Percentiles rank a stretch among this genome's conserved stretches.
Conservation (phyloP, 2,888 invertebrate species). For the Dolichomitus sp. region DNA sequence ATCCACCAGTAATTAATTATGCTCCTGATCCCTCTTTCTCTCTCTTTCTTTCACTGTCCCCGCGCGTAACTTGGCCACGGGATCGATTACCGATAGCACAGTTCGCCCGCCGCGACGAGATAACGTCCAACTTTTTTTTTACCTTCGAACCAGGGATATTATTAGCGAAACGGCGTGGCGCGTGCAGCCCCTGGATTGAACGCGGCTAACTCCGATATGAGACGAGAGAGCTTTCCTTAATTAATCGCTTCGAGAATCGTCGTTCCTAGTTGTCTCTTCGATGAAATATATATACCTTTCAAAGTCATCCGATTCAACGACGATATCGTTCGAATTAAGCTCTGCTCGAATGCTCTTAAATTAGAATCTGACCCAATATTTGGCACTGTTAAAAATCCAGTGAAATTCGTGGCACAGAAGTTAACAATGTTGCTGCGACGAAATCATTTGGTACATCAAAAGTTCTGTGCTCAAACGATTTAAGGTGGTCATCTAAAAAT, state of each 20-base stretch:
- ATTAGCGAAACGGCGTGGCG: slow-evolving; percentile 51
- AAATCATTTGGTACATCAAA: too few species aligned
- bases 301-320: slow-evolving; percentile 16
- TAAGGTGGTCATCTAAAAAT: too few species aligned
- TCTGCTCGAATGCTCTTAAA: slow-evolving; percentile 15
- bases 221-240: slow-evolving; percentile 42
- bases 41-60: not conserved
- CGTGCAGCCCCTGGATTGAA: slow-evolving; percentile 23
- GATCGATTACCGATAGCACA: slow-evolving; percentile 62
- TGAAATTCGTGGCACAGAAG: not conserved
- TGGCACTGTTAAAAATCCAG: not conserved
- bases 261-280: slow-evolving; percentile 27
- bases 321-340: slow-evolving; percentile 18
- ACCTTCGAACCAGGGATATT: slow-evolving; percentile 21
- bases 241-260: slow-evolving; percentile 48
- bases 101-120: slow-evolving; percentile 56
- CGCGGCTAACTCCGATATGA: slow-evolving; percentile 26
- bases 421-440: too few species aligned
- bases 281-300: slow-evolving; percentile 12
- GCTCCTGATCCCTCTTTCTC: not conserved
- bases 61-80: slow-evolving; percentile 39
- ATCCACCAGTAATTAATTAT: slow-evolving; percentile 65
- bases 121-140: slow-evolving; percentile 44
- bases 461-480: too few species aligned
- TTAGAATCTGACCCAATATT: slow-evolving; percentile 36